Percentiles rank a stretch among this genome's conserved stretches.
These are phyloP conservation scores for Nezara viridula DNA, from an alignment of 2,888 invertebrate genomes.

Conservation along the genomic window DNA sequence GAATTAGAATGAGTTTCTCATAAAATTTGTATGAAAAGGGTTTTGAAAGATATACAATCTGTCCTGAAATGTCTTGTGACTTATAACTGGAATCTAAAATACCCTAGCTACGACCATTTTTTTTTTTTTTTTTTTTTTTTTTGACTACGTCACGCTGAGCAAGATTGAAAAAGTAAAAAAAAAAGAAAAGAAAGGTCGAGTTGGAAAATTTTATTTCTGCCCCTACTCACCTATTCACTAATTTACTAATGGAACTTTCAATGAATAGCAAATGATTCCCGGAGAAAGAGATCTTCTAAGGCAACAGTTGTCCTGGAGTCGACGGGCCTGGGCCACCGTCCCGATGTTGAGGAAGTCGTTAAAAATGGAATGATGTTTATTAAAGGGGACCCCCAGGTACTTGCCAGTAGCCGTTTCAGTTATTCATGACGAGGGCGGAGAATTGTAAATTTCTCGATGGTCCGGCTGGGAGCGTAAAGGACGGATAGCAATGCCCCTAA, in stretches of 20 bases:
- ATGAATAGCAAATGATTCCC: background rate
- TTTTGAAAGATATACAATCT: no score
- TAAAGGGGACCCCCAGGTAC: conserved; percentile 6
- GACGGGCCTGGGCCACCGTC: background rate
- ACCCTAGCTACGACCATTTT: no score
- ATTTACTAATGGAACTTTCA: conserved; percentile 1
- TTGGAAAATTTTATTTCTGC: background rate
- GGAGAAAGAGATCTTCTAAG: background rate
- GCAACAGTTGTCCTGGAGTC: background rate
- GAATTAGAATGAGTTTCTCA: no score
- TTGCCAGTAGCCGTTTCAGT: conserved; percentile 7
- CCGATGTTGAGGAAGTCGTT: conserved; percentile 36
- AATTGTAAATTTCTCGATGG: conserved; percentile 34
- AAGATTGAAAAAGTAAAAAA: background rate
- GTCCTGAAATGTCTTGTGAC: no score
- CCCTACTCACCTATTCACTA: background rate
- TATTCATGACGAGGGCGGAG: conserved; percentile 19
- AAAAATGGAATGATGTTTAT: conserved; percentile 41
- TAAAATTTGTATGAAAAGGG: no score
- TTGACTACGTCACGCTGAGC: no score
- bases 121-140: no score
- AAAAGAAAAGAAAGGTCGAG: background rate
- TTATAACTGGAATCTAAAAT: no score
- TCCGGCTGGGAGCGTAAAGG: conserved; percentile 6
- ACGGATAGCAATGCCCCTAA: conserved; percentile 10